Conservation (phyloP, 2,888 invertebrate genomes). For the Idaea straminata region DNA sequence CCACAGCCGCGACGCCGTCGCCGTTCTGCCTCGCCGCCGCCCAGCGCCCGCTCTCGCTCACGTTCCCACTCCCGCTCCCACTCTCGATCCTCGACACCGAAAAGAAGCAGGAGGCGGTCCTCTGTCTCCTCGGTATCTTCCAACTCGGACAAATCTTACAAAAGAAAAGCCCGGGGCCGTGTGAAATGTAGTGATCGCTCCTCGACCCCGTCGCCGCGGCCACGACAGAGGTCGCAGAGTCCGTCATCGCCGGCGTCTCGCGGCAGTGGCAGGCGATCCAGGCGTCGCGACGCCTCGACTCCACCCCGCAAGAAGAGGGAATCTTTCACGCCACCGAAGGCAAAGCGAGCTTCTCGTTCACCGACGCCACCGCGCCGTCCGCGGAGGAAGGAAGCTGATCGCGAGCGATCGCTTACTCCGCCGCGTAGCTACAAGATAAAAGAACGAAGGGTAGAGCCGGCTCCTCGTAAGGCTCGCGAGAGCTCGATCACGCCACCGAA, state of each 20-base stretch:
- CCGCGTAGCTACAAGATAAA: conserved; percentile 47
- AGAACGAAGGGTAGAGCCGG: conserved; percentile 40
- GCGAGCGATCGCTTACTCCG: conserved; percentile 43
- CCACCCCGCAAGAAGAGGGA: conserved; percentile 43
- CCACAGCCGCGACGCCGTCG: conserved; percentile 24
- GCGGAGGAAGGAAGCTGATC: conserved; percentile 40
- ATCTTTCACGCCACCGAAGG: conserved; percentile 40
- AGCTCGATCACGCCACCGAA: conserved; percentile 67
- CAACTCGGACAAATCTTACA: conserved; percentile 53
- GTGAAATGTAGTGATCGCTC: conserved; percentile 40
- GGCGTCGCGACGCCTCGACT: conserved; percentile 33
- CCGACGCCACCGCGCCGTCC: conserved; percentile 50
- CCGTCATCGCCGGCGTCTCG: conserved; percentile 14
- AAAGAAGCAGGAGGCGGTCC: conserved; percentile 37
- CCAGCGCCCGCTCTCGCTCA: conserved; percentile 60
- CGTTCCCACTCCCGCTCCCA: conserved; percentile 56
- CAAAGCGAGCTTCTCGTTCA: conserved; percentile 45
- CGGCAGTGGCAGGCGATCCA: no score
- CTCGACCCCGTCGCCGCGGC: conserved; percentile 45
- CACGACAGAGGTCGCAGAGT: conserved; percentile 39
- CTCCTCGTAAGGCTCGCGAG: conserved; percentile 50
- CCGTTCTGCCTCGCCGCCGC: conserved; percentile 55
- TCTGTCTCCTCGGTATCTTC: conserved; percentile 56
- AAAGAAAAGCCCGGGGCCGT: conserved; percentile 33
- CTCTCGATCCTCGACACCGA: conserved; percentile 49